phyloP scores from a whole-genome alignment of 1,140 invertebrate genomes.

The Bombus pyrosoma region DNA sequence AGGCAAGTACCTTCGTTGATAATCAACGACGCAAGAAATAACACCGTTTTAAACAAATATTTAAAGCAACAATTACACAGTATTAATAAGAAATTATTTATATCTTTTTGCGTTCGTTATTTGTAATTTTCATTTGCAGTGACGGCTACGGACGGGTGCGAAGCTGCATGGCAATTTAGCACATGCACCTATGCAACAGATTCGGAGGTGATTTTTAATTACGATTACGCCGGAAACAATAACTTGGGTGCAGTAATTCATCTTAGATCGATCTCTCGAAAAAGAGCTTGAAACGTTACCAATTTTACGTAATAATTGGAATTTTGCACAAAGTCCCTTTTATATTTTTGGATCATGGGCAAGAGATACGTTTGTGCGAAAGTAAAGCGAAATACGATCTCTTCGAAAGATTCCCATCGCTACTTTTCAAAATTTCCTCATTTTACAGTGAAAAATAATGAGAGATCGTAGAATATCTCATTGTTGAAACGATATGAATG shows the following conservation, averaged over 20 bases:
- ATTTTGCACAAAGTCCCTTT: background rate
- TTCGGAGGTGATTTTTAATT: conserved; percentile 50
- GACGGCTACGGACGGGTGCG: conserved; percentile 51
- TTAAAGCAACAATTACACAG: background rate
- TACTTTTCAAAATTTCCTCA: background rate
- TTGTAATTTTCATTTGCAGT: conserved; percentile 35
- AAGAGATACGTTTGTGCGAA: background rate
- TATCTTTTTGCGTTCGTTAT: background rate
- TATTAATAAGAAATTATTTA: background rate
- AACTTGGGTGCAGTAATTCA: background rate
- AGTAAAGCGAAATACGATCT: background rate
- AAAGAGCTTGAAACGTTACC: background rate
- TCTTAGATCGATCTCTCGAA: background rate
- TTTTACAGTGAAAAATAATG: background rate
- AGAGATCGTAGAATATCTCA: too few relatives aligned
- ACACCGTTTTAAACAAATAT: background rate
- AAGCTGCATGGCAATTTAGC: conserved; percentile 51
- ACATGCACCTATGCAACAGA: conserved; percentile 49
- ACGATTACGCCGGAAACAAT: background rate
- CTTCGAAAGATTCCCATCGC: background rate
- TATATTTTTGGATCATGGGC: background rate
- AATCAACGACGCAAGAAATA: background rate
- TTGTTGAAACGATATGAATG: background rate
- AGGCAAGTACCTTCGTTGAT: background rate
- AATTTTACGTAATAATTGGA: background rate